Base-by-base conservation (phyloP, 2,113 vertebrate genomes). In the Lamprotornis superbus region DNA sequence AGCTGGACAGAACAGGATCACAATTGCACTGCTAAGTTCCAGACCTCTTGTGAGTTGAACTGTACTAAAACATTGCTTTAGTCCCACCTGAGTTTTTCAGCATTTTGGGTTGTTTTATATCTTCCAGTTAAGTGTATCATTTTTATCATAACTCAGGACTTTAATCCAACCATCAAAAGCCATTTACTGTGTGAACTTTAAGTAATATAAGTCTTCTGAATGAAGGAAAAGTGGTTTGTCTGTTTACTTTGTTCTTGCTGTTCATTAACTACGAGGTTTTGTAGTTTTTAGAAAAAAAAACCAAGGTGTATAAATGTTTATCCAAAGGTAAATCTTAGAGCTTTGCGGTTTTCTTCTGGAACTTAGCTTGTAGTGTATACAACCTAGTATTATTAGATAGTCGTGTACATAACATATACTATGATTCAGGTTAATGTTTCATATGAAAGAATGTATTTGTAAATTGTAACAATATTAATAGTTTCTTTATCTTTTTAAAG, bases 401-500 rank as follows among this genome's bases (percentile, higher is more conserved):
- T 92, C 70, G 68, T 96, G 89, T 98, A 96, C 88, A 97, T 96
- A 93, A 94, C 61, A 68, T 93, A 97, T 93, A 91, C 70, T 95
- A 71, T 97, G 95, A 97, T 97, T 97, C 97, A 97, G 97, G 93
- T 97, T 97, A 95, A 94, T 97, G 96, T 98, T 98, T 98, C 98
- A 94, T 96, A 96, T 97, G 95, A 95, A 98, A 97, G 97, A 98
- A 98, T 98, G 98, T 98, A 98, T 98, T 97, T 98, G 98, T 98
- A 98, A 97, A 98, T 96, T 97, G 97, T 98, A 97, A 96, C 61
- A 92, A 86, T 64, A 97, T 96, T 83, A 96, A 87, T 97, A 97
- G 97, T 97, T 97, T 95, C 95, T 90, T 93, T 96, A 96, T 90
- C 87, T 95, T 98, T 98, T 98, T 96, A 90, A 97, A 97, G 94